These are phyloP conservation scores for Heterotilapia buettikoferi DNA, from an alignment of 2,113 vertebrate species.

Conservation along the genomic window DNA sequence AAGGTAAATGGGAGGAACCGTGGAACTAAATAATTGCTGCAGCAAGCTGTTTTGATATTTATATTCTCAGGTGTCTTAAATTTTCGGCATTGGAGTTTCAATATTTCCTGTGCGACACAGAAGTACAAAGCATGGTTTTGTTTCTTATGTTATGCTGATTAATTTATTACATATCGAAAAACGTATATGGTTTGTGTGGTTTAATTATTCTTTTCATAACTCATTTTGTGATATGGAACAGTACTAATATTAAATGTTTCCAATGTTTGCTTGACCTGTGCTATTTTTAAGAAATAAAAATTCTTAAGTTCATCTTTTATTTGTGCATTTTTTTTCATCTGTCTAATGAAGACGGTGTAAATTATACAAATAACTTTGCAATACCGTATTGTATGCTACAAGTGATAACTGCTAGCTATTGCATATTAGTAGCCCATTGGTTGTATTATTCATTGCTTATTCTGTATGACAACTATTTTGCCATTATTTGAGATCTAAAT, in stretches of 20 bases:
- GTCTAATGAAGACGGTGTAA: not conserved
- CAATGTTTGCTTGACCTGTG: constrained; percentile 72
- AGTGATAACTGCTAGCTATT: not conserved
- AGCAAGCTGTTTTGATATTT: constrained; percentile 70
- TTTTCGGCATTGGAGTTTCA: constrained; percentile 58
- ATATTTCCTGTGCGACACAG: constrained; percentile 60
- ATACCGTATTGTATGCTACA: not conserved
- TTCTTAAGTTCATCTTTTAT: constrained; percentile 9
- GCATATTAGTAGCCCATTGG: not conserved
- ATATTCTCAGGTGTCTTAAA: constrained; percentile 75
- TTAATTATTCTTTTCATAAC: constrained; percentile 65
- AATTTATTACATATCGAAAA: constrained; percentile 71
- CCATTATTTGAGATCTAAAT: not conserved
- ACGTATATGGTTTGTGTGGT: constrained; percentile 69
- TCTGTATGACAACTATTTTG: not conserved
- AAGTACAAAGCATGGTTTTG: constrained; percentile 59
- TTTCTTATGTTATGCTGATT: constrained; percentile 63
- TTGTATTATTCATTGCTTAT: not conserved
- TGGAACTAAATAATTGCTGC: constrained; percentile 62
- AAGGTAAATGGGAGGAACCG: constrained; percentile 36
- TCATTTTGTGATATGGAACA: constrained; percentile 70
- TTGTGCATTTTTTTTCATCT: not conserved
- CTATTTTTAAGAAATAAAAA: constrained; percentile 69
- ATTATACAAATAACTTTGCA: not conserved
- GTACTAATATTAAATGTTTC: constrained; percentile 64